Conservation (phyloP, 2,113 vertebrate genomes). For the Phocoena phocoena region DNA sequence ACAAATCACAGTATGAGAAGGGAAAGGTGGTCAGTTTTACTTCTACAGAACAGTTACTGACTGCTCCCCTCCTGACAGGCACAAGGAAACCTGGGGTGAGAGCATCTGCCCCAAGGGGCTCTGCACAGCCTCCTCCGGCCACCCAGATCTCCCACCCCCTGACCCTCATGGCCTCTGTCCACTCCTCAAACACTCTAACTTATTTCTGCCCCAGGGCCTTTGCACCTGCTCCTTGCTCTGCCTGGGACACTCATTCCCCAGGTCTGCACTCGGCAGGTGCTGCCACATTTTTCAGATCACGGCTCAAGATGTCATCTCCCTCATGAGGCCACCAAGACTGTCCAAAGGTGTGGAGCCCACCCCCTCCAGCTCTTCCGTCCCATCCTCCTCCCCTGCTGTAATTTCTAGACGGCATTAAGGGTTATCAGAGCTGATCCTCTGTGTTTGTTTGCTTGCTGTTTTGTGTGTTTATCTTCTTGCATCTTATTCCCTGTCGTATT, state of each 20-base stretch:
- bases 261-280: not conserved
- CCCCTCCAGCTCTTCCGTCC: not conserved
- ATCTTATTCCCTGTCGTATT: not conserved
- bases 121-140: not conserved
- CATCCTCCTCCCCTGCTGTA: not conserved
- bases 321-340: not conserved
- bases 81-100: not conserved
- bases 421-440: not conserved
- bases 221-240: not conserved
- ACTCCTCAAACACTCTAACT: not conserved
- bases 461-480: not conserved
- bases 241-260: not conserved
- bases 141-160: not conserved
- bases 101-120: not conserved
- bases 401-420: not conserved
- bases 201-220: not conserved
- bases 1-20: not conserved
- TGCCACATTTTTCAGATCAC: not conserved
- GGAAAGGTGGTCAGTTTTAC: not conserved
- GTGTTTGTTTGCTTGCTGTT: not conserved
- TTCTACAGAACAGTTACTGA: not conserved
- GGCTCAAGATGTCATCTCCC: not conserved
- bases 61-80: not conserved
- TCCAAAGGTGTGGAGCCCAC: not conserved
- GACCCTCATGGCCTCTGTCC: not conserved